Evolutionary conservation across 2,113 vertebrate species (phyloP).

Genomic region (Physeter macrocephalus): DNA sequence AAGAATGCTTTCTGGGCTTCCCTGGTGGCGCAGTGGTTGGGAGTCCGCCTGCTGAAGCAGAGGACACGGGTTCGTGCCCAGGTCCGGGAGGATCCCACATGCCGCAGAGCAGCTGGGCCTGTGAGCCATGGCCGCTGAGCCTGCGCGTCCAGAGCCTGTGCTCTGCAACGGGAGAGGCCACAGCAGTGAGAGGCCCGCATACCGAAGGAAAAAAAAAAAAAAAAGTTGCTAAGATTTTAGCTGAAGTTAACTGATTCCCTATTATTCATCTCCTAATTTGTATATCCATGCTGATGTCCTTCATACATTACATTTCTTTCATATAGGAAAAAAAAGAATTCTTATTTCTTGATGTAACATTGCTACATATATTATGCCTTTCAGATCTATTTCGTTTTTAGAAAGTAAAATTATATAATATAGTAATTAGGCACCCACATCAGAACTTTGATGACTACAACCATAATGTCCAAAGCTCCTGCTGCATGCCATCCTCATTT

Average conservation of each 20-base stretch:
- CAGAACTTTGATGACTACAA: not conserved
- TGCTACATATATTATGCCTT: not conserved
- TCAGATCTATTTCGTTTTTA: not conserved
- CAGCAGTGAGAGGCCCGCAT: no score
- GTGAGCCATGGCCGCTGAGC: no score
- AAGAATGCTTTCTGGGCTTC: not conserved
- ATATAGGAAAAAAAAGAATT: not conserved
- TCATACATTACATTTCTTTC: not conserved
- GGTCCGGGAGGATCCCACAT: no score
- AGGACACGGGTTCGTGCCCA: no score
- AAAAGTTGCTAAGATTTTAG: constrained; percentile 13
- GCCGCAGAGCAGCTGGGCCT: no score
- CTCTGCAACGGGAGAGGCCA: no score
- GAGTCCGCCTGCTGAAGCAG: no score
- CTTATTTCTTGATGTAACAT: not conserved
- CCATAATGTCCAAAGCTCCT: not conserved
- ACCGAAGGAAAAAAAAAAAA: no score
- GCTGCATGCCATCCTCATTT: not conserved
- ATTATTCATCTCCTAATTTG: not conserved
- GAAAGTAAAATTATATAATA: not conserved
- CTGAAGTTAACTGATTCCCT: not conserved
- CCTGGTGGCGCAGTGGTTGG: no score
- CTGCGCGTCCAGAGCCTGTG: no score
- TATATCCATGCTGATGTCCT: not conserved
- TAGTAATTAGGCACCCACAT: not conserved